Conservation (phyloP, 2,113 vertebrate genomes). For the Oreotrochilus melanogaster region DNA sequence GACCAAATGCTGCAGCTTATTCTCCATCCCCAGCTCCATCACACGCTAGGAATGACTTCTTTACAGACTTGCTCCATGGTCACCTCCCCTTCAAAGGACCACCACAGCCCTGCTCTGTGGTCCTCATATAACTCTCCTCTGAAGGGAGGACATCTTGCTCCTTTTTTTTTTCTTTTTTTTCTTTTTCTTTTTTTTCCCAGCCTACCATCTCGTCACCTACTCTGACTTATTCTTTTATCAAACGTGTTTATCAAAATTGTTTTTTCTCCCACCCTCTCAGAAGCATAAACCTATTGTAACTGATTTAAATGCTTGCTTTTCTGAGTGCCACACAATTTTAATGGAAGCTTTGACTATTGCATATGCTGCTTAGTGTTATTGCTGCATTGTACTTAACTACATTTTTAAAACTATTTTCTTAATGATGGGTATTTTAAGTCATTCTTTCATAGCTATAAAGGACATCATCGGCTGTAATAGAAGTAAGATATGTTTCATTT, state of each 20-base stretch:
- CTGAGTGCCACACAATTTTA: slow-evolving; percentile 15
- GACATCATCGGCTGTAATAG: not conserved
- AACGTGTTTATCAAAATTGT: not conserved
- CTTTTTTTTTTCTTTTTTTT: not conserved
- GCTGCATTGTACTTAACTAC: not conserved
- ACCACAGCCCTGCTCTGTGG: not conserved
- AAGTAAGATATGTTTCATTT: not conserved
- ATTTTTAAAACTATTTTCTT: not conserved
- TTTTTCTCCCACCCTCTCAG: not conserved
- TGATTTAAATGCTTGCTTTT: slow-evolving; percentile 53
- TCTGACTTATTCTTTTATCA: not conserved
- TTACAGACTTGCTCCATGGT: not conserved
- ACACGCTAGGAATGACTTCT: not conserved
- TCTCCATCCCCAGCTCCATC: rapidly evolving
- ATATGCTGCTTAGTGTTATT: not conserved
- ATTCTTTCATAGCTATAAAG: slow-evolving; percentile 28
- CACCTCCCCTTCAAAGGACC: not conserved
- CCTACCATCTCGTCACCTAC: not conserved
- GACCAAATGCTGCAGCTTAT: not conserved
- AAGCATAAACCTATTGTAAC: slow-evolving; percentile 3
- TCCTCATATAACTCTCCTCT: not conserved
- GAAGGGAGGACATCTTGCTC: not conserved
- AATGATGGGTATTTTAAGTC: slow-evolving; percentile 11
- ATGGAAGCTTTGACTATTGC: not conserved
- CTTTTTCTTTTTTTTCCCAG: not conserved